Percentiles rank a stretch among this genome's conserved stretches.
These are phyloP conservation scores for Mixornis gularis DNA, from an alignment of 2,113 vertebrate species.

Conservation along the genomic window DNA sequence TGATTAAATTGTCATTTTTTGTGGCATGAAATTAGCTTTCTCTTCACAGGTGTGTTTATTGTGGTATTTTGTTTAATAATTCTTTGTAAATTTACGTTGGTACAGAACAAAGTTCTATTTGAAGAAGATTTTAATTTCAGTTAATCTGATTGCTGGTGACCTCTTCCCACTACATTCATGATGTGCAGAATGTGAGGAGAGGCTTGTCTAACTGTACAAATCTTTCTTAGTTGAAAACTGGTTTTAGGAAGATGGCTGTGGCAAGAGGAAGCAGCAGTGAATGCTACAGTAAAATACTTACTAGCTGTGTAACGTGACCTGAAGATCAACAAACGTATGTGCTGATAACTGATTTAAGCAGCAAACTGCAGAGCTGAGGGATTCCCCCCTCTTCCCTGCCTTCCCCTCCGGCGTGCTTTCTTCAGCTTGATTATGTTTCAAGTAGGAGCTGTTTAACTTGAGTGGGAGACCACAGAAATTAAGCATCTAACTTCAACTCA, in stretches of 20 bases:
- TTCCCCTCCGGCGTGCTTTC: neutral
- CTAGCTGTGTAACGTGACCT: neutral
- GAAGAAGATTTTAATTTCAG: neutral
- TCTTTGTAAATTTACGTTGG: neutral
- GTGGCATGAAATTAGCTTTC: neutral
- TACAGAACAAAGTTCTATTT: neutral
- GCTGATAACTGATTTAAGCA: neutral
- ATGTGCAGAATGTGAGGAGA: neutral
- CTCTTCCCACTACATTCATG: accelerated
- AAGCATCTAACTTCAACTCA: neutral
- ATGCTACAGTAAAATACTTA: neutral
- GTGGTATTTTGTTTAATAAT: neutral
- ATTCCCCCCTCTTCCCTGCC: neutral
- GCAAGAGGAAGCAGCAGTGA: neutral
- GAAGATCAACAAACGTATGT: neutral
- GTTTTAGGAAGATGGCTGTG: neutral
- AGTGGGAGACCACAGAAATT: neutral
- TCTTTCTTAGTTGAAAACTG: neutral
- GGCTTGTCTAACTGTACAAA: neutral
- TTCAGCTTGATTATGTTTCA: neutral
- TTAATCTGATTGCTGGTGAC: neutral
- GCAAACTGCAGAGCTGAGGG: neutral
- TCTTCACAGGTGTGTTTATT: neutral
- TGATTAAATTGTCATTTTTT: neutral
- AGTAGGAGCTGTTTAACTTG: neutral